Evolutionary conservation across 2,113 vertebrate species (phyloP).

Genomic region (Neogale vison): DNA sequence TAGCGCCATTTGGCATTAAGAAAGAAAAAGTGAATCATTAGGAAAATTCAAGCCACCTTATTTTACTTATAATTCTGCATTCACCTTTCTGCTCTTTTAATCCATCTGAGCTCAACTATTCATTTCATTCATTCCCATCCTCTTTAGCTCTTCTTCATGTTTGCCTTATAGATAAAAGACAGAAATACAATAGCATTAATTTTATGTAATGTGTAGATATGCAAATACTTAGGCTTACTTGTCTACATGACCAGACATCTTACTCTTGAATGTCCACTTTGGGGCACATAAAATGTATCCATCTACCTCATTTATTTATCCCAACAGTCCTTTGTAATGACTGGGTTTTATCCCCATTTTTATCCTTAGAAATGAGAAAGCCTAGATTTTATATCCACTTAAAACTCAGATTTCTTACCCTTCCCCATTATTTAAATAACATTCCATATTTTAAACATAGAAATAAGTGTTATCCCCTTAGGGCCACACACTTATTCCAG

Average conservation of each 20-base stretch:
- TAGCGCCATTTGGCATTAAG: conserved; percentile 22
- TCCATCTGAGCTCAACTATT: not conserved
- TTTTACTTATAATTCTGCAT: conserved; percentile 23
- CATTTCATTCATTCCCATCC: not conserved
- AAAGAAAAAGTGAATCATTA: conserved; percentile 38
- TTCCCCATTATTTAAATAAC: not conserved
- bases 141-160: not conserved
- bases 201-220: not conserved
- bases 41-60: not conserved
- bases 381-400: conserved; percentile 1
- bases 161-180: not conserved
- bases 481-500: not conserved
- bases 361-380: not conserved
- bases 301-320: not conserved
- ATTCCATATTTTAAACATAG: not conserved
- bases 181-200: not conserved
- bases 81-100: conserved; percentile 26
- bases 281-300: not conserved
- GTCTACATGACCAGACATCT: not conserved
- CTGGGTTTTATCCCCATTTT: not conserved
- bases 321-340: not conserved
- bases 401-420: not conserved
- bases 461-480: not conserved
- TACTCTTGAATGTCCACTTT: not conserved
- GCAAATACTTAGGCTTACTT: not conserved